Conservation (phyloP, 23 tunicate species). For the Ascidia mentula region DNA sequence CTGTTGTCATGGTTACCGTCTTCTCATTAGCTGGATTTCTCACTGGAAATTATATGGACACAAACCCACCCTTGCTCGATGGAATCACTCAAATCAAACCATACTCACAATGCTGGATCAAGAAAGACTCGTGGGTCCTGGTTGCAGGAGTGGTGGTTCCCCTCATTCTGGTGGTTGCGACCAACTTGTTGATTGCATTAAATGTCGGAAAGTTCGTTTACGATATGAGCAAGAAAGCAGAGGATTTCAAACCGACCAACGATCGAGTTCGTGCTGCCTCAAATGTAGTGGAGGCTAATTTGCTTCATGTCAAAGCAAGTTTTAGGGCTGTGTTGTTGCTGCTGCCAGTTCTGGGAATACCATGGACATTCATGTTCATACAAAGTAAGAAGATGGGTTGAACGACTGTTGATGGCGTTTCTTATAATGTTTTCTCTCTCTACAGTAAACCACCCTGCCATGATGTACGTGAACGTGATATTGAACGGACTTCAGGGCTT, state of each 20-base stretch:
- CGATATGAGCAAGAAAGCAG: slow-evolving; percentile 3
- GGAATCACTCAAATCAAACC: neutral
- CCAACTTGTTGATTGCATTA: neutral
- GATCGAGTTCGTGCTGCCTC: neutral
- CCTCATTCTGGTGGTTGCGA: neutral
- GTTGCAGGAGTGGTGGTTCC: neutral
- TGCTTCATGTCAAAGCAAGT: neutral
- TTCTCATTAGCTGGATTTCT: neutral
- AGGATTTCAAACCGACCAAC: slow-evolving; percentile 3
- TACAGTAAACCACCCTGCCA: too few species aligned
- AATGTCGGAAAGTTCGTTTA: slow-evolving; percentile 1
- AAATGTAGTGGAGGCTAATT: neutral
- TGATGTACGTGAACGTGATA: too few species aligned
- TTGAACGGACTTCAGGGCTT: too few species aligned
- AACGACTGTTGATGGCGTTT: too few species aligned
- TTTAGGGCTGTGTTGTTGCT: neutral
- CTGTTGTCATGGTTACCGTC: neutral
- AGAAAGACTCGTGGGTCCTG: slow-evolving; percentile 7
- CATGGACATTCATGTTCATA: neutral
- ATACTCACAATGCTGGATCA: slow-evolving; percentile 6
- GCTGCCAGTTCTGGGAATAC: neutral
- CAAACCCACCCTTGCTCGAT: neutral
- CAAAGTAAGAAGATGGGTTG: too few species aligned
- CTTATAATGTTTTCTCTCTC: too few species aligned
- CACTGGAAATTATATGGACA: neutral